Evolutionary conservation across 2,888 invertebrate genomes (phyloP), one percentile per base, ranked within the genome.

Genomic region (Acanthosoma haemorrhoidale): DNA sequence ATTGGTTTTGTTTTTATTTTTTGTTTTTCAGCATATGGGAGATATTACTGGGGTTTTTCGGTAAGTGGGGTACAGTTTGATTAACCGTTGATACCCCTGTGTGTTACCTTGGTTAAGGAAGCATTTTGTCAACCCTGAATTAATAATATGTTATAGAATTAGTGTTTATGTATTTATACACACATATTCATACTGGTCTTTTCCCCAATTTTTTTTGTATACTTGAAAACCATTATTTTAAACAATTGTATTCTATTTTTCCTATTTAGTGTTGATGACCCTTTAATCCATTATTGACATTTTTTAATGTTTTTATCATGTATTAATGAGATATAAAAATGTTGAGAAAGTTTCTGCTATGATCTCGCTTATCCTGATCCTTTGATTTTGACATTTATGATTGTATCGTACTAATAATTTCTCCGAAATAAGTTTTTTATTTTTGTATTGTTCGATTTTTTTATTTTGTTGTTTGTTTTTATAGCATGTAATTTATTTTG

Each of bases 61-160:
- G 67, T 67, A 67, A 67, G 67, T 67, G 67, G 67, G 67, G 57
- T 67, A 51, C 64, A 64, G 64, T 64, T 64, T 61, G n/a, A 61
- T 36, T 36, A 61, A 61, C 51, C 61, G 36, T 61, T 61, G 36
- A 21, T 61, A 61, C 61, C 61, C 61, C 61, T 61, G 61, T 36
- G 36, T 61, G 61, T 61, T 61, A 61, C 51, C 51, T 51, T 51
- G 25, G 51, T 25, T 51, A 51, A 51, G 25, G 29, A 51, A 51
- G 51, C 51, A 51, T 51, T 51, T 51, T 51, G 51, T 51, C n/a
- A n/a, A 51, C 51, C 51, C 29, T 2, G n/a, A n/a, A 51, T 29
- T 51, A 25, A 25, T 51, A 25, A 51, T 25, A 21, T n/a, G 51
- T 29, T 51, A 29, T 21, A 51, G 25, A 25, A 25, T n/a, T 21